Evolutionary conservation across 2,888 invertebrate genomes (phyloP), one percentile per base, ranked within the genome.

Genomic region (Hecatera dysodea): DNA sequence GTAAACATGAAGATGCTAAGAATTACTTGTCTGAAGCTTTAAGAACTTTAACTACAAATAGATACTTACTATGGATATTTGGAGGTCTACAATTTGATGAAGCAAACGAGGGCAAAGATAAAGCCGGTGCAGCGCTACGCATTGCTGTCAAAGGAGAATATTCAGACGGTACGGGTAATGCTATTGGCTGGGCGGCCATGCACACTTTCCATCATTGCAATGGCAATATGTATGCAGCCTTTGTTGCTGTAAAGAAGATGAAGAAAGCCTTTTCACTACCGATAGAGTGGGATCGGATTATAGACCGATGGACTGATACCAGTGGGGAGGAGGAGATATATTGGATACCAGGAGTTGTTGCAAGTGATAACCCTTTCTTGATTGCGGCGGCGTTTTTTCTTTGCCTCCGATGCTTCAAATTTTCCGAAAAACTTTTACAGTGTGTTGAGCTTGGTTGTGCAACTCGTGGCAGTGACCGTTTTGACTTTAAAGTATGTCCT

Each of bases 311-410:
- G 95, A 83, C 81, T 15, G 90, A 92, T 11, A 87, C 88, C 2
- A 95, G 94, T 71, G 95, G 95, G 1, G 91, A 94, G 80, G 94
- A 95, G 86, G 95, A 96, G 88, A 79, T 87, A 5, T 91, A 88
- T 82, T 96, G 95, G 95, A 85, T 88, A 48, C 95, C 96, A 7
- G 76, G 83, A 17, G 78, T 86, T 5, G 64, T 96, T 44, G 71
- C 84, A 67, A 72, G 82, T 27, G 72, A 85, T 24, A 92, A 94
- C 78, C 95, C 96, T 22, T 80, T 96, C 12, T 67, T 95, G 50
- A 88, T 94, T 42, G 90, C 95, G n/a, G 91, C 95, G 59, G 93
- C 95, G 7, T 95, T 96, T 77, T 95, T 96, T 80, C 88, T 96
- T 42, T 95, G 95, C 75, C 88, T 96, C 46, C 88, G 94, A 56